phyloP scores from a whole-genome alignment of 2,113 vertebrate species.

The Marmota monax region DNA sequence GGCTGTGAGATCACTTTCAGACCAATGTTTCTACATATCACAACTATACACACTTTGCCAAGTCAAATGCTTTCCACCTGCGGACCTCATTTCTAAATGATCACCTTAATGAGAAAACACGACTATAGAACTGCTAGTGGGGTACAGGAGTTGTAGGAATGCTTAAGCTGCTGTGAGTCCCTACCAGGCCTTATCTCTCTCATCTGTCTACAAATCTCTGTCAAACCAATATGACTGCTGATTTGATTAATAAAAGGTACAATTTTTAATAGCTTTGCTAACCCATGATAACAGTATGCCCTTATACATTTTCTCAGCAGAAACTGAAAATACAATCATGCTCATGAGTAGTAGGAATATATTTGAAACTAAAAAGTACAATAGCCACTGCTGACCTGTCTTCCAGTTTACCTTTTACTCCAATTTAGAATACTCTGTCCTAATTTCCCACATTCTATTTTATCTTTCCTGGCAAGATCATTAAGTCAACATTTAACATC shows the following conservation, averaged over 20 bases:
- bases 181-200: background rate
- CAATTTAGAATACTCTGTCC: background rate
- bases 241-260: background rate
- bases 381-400: background rate
- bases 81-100: conserved; percentile 33
- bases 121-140: conserved; percentile 29
- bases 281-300: background rate
- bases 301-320: conserved; percentile 9
- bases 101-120: background rate
- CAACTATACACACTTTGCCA: background rate
- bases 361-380: conserved; percentile 36
- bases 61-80: conserved; percentile 11
- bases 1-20: background rate
- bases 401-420: conserved; percentile 12
- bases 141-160: background rate
- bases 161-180: background rate
- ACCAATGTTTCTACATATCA: background rate
- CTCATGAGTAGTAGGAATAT: background rate
- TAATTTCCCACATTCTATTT: background rate
- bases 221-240: background rate
- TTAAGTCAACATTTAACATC: conserved; percentile 28
- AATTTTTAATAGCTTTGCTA: background rate
- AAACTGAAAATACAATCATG: conserved; percentile 2
- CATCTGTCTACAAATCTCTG: background rate
- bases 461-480: conserved; percentile 2